Evolutionary conservation across 2,888 invertebrate species (phyloP), one percentile per base, ranked within the genome.

Genomic region (Gryllus longicercus): DNA sequence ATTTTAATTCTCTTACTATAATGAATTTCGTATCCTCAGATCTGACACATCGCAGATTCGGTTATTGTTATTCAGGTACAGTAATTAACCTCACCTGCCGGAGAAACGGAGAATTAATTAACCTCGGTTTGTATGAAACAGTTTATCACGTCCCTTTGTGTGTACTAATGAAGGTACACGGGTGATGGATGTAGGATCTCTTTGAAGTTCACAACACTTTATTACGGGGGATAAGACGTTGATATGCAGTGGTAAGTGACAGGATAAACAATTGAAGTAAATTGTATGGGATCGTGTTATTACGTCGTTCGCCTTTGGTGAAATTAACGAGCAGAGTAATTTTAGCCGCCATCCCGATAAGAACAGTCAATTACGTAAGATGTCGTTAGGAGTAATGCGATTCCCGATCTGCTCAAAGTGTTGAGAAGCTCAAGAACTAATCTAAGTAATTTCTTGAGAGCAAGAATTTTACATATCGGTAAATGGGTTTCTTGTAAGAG

Each of bases 81-180:
- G 63, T 63, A 63, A 63, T 63, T 63, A 63, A 63, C 63, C n/a
- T n/a, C 63, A 63, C 63, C 63, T 63, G 63, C 63, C 63, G n/a
- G 14, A 63, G 63, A 63, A 63, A 63, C 63, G 63, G 63, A 63
- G 63, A 63, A 63, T 63, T 63, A 63, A 63, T 63, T 63, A 18
- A 63, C 63, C 63, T n/a, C n/a, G 63, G 63, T 63, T 63, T 63
- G 63, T 63, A 63, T 63, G 63, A 63, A 63, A 63, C 63, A 63
- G 63, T 63, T 63, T 63, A 63, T 63, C 63, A 63, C n/a, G 16
- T n/a, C 8, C n/a, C 63, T 63, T 63, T 63, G 63, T 63, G 63
- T 63, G 14, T 14, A n/a, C n/a, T 63, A 63, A 63, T 63, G 63
- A 63, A 63, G 63, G n/a, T 4, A n/a, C 63, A 18, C 38, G 63